Conservation (phyloP, 1,140 invertebrate genomes). For the Dendrolimus punctatus region DNA sequence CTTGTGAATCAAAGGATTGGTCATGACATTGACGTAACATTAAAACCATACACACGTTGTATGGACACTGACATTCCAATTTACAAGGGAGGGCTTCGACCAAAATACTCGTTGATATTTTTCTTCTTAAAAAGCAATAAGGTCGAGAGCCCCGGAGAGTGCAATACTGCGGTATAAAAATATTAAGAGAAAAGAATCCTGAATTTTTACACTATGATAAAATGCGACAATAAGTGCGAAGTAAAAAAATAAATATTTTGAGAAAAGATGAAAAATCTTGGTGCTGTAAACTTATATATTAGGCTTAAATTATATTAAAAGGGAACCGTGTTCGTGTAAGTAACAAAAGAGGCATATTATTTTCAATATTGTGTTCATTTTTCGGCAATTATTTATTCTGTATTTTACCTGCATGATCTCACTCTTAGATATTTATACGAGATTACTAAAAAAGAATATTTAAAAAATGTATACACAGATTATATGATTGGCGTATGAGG, state of each 20-base stretch:
- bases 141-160: constrained; percentile 32
- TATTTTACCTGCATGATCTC: constrained; percentile 67
- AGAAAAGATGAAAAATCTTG: constrained; percentile 69
- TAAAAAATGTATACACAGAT: constrained; percentile 63
- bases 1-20: constrained; percentile 24
- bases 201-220: constrained; percentile 64
- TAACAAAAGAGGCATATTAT: constrained; percentile 66
- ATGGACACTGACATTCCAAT: constrained; percentile 45
- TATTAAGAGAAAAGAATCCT: constrained; percentile 27
- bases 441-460: constrained; percentile 65
- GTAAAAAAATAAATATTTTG: constrained; percentile 68
- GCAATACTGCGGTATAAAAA: constrained; percentile 62
- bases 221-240: constrained; percentile 70
- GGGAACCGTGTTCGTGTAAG: constrained; percentile 64
- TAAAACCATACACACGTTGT: too few relatives aligned
- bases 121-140: neutral
- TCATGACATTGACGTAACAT: constrained; percentile 22
- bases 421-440: constrained; percentile 70
- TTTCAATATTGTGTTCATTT: constrained; percentile 68
- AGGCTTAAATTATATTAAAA: constrained; percentile 69
- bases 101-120: neutral
- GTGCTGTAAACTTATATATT: constrained; percentile 72
- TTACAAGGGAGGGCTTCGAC: constrained; percentile 24
- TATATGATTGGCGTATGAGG: constrained; percentile 68
- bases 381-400: constrained; percentile 68